These are phyloP conservation scores for Trichonephila clavata DNA, from an alignment of 1,140 invertebrate species.

Conservation along the genomic window DNA sequence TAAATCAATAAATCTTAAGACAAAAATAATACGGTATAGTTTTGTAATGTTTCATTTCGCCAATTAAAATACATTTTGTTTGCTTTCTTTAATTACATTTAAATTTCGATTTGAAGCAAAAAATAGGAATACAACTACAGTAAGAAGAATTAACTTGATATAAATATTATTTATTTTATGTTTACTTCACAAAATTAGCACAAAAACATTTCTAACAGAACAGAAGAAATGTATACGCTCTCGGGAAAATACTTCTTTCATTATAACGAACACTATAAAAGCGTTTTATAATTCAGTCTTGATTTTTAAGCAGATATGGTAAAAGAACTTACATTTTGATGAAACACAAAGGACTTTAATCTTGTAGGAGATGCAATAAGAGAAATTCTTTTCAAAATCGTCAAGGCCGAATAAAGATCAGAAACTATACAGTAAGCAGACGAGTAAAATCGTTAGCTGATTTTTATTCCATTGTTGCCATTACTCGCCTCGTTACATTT, in stretches of 20 bases:
- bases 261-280: not conserved
- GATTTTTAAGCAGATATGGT: not conserved
- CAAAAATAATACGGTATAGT: no score
- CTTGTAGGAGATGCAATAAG: not conserved
- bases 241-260: not conserved
- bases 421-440: not conserved
- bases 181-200: no score
- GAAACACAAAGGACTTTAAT: not conserved
- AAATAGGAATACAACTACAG: no score
- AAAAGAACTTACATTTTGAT: not conserved
- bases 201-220: no score
- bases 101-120: no score
- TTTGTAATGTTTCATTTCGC: no score
- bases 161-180: no score
- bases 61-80: no score
- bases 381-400: not conserved
- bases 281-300: not conserved
- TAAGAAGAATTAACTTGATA: no score
- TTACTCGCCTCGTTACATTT: conserved; percentile 18
- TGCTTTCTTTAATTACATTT: no score
- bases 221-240: no score
- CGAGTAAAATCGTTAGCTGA: not conserved
- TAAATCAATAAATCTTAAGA: no score
- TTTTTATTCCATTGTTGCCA: not conserved
- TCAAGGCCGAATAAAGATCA: conserved; percentile 14